These are phyloP conservation scores for Aporrectodea caliginosa DNA, from an alignment of 1,140 invertebrate species.

Conservation along the genomic window DNA sequence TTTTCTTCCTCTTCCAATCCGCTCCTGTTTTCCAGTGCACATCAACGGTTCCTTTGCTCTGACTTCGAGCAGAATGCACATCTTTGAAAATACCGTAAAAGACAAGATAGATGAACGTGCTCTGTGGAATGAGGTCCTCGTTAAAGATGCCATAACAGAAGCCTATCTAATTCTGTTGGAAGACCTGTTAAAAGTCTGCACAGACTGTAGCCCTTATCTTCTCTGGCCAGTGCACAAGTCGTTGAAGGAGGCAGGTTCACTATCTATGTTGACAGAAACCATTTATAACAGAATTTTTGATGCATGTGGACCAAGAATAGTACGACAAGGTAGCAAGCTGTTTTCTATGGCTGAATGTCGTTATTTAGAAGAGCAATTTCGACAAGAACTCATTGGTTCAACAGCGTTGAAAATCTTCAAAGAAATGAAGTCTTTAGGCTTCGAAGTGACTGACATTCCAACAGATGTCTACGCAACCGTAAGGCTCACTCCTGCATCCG, in stretches of 20 bases:
- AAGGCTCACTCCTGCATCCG: background rate
- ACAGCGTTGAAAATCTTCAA: background rate
- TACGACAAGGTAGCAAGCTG: background rate
- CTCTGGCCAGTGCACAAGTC: background rate
- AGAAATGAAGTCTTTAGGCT: background rate
- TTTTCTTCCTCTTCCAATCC: slow-evolving; percentile 39
- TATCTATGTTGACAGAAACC: background rate
- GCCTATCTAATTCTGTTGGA: slow-evolving; percentile 12
- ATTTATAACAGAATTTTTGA: background rate
- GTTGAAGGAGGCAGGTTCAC: background rate
- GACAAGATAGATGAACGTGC: slow-evolving; percentile 31
- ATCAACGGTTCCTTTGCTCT: slow-evolving; percentile 41
- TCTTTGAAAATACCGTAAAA: slow-evolving; percentile 31
- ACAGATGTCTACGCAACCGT: background rate
- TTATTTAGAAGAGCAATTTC: background rate
- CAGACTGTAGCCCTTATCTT: background rate
- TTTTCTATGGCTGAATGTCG: background rate
- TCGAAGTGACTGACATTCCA: background rate
- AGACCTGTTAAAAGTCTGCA: background rate
- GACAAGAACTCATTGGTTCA: background rate
- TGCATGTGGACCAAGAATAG: background rate
- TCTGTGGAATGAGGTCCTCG: slow-evolving; percentile 38
- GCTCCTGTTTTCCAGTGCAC: slow-evolving; percentile 35
- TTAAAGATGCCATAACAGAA: slow-evolving; percentile 31
- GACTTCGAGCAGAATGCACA: slow-evolving; percentile 34